Conservation (phyloP, 1,140 invertebrate species). For the Cherax quadricarinatus region DNA sequence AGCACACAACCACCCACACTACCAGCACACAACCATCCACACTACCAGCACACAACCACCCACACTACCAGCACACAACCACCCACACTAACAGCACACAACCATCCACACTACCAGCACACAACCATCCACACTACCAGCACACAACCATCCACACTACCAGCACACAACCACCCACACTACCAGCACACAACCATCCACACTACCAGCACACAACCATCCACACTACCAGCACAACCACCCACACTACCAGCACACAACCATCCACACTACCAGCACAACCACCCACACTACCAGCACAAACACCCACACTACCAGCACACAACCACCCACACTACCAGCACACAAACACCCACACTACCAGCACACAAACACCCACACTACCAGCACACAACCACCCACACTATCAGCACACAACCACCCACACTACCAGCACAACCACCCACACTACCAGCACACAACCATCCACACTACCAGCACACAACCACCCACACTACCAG, state of each 20-base stretch:
- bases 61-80: neutral
- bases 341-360: too few relatives aligned
- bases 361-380: too few relatives aligned
- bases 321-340: too few relatives aligned
- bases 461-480: too few relatives aligned
- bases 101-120: neutral
- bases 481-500: too few relatives aligned
- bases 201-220: neutral
- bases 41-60: neutral
- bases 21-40: neutral
- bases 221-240: neutral
- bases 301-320: too few relatives aligned
- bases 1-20: neutral
- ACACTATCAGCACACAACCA: too few relatives aligned
- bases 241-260: neutral
- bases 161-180: neutral
- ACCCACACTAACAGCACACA: neutral
- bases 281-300: neutral
- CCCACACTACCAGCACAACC: too few relatives aligned
- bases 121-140: neutral
- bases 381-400: too few relatives aligned
- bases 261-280: neutral
- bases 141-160: neutral
- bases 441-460: too few relatives aligned
- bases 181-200: neutral